Evolutionary conservation across 2,797 vertebrate species (phyloP).

Genomic region (Diglossa cyanea): DNA sequence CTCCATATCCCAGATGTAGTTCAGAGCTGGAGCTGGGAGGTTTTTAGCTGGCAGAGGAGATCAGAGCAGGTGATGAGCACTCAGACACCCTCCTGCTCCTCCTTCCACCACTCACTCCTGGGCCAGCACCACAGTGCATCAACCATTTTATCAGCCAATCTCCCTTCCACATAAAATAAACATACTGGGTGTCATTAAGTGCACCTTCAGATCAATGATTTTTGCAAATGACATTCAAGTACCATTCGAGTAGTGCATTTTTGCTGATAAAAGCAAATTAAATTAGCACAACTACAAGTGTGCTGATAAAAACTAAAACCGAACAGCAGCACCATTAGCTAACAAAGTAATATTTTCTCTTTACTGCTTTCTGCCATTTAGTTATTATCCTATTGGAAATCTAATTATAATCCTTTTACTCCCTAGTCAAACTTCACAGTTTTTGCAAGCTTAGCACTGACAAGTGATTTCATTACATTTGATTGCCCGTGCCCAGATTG

Average conservation of each 20-base stretch:
- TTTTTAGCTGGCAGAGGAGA: not conserved
- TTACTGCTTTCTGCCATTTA: constrained; percentile 85
- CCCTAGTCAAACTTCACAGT: constrained; percentile 89
- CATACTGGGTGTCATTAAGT: constrained; percentile 72
- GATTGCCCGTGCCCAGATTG: constrained; percentile 87
- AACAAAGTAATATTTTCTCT: constrained; percentile 85
- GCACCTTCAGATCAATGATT: constrained; percentile 79
- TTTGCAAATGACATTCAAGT: constrained; percentile 80
- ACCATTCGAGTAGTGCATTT: constrained; percentile 68
- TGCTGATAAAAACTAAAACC: constrained; percentile 76
- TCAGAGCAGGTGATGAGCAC: not conserved
- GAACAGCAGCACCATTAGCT: constrained; percentile 81
- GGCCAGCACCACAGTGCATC: constrained; percentile 26
- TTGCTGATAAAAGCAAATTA: constrained; percentile 82
- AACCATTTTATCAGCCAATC: constrained; percentile 63
- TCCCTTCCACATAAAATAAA: constrained; percentile 73
- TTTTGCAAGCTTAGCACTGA: constrained; percentile 92
- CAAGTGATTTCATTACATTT: constrained; percentile 96
- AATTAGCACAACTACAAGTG: constrained; percentile 78
- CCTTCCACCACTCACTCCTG: not conserved
- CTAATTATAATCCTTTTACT: constrained; percentile 93
- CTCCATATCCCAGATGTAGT: not conserved
- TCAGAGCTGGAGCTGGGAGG: not conserved
- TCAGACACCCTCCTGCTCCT: not conserved
- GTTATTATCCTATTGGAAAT: constrained; percentile 90